These are phyloP conservation scores for Aramus guarauna DNA, from an alignment of 2,113 vertebrate species.

Conservation along the genomic window DNA sequence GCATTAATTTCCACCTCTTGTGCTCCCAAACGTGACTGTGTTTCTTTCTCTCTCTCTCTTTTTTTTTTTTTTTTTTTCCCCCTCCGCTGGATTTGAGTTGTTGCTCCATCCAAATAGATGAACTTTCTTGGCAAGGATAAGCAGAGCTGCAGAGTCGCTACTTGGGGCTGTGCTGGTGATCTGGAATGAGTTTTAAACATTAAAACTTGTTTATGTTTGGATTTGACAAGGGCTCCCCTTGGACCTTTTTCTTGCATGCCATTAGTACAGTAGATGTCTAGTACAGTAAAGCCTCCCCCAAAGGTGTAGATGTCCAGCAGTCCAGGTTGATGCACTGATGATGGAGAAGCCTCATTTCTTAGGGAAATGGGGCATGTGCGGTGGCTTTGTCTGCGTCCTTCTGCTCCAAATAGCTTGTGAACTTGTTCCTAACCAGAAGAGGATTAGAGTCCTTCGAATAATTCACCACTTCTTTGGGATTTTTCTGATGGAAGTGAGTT, in stretches of 20 bases:
- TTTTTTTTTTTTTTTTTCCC: not conserved
- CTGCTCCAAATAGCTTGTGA: not conserved
- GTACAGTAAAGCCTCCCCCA: not conserved
- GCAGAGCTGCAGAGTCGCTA: not conserved
- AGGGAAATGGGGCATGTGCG: not conserved
- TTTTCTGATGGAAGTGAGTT: not conserved
- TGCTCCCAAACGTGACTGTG: conserved; percentile 11
- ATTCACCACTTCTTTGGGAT: not conserved
- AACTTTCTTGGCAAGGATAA: conserved; percentile 27
- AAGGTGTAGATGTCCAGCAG: not conserved
- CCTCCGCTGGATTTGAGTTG: rapidly evolving
- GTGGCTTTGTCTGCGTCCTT: not conserved
- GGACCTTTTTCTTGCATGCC: not conserved
- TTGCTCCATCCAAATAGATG: not conserved
- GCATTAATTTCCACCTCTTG: conserved; percentile 36
- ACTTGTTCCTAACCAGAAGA: not conserved
- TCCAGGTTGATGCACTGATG: not conserved
- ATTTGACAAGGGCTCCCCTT: not conserved
- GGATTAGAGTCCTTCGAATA: not conserved
- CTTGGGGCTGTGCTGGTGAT: not conserved
- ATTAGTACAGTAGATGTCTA: not conserved
- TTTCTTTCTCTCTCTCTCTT: not conserved
- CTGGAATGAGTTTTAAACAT: conserved; percentile 24
- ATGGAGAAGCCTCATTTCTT: not conserved
- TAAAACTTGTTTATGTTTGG: not conserved